Evolutionary conservation across 2,888 invertebrate species (phyloP).

Genomic region (Agriopis marginaria): DNA sequence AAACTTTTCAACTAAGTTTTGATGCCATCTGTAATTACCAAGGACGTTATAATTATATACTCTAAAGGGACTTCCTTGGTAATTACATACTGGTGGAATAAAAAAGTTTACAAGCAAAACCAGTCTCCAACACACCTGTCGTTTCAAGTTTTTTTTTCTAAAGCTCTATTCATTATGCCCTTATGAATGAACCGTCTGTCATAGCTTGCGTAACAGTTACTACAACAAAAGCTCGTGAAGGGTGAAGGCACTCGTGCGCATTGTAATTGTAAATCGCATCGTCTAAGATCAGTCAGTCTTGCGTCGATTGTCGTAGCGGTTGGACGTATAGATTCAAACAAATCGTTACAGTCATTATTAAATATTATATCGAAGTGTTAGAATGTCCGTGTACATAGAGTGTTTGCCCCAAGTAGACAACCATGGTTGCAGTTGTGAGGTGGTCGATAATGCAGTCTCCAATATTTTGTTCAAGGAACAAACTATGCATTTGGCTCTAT

Average conservation of each 20-base stretch:
- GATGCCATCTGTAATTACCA: no score
- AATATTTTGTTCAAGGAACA: constrained; percentile 23
- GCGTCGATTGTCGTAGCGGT: constrained; percentile 4
- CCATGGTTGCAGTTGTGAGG: constrained; percentile 37
- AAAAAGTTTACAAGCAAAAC: constrained; percentile 3
- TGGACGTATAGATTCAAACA: background rate
- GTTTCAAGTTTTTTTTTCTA: constrained; percentile 18
- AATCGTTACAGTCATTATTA: background rate
- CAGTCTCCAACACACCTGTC: constrained; percentile 27
- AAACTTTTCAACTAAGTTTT: no score
- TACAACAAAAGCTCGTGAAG: constrained; percentile 10
- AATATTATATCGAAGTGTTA: background rate
- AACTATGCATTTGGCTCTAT: constrained; percentile 29
- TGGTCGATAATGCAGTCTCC: constrained; percentile 33
- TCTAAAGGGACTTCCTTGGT: no score
- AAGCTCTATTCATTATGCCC: constrained; percentile 18
- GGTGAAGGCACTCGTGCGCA: constrained; percentile 30
- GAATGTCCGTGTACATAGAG: constrained; percentile 36
- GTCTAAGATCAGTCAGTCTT: constrained; percentile 21
- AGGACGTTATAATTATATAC: no score
- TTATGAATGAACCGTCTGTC: constrained; percentile 27
- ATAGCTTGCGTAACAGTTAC: constrained; percentile 19
- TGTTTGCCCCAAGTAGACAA: constrained; percentile 38
- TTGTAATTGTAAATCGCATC: constrained; percentile 23
- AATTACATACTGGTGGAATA: no score